Evolutionary conservation across 1,140 invertebrate genomes (phyloP).

Genomic region (Heterodera schachtii): DNA sequence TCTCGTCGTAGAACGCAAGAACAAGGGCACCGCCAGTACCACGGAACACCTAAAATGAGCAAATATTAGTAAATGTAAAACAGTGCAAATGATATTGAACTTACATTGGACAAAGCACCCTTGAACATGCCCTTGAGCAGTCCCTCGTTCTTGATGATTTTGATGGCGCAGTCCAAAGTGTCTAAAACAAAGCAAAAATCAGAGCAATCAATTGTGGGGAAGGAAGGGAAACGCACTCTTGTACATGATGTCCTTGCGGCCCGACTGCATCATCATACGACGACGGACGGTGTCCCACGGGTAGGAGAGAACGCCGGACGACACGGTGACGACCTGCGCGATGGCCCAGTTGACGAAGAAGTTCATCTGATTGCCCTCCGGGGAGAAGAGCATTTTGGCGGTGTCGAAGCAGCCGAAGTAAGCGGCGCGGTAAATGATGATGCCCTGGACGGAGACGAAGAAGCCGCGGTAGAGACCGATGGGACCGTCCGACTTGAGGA

Average conservation of each 20-base stretch:
- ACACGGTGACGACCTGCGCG: slow-evolving; percentile 69
- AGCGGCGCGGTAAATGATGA: slow-evolving; percentile 67
- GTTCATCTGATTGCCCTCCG: slow-evolving; percentile 66
- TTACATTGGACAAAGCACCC: slow-evolving; percentile 70
- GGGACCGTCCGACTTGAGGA: slow-evolving; percentile 66
- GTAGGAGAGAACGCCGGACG: slow-evolving; percentile 71
- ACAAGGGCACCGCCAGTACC: slow-evolving; percentile 69
- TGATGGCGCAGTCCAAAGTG: slow-evolving; percentile 69
- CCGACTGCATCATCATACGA: slow-evolving; percentile 72
- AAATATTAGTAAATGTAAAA: no score
- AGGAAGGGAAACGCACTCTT: slow-evolving; percentile 60
- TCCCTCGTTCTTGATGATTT: slow-evolving; percentile 71
- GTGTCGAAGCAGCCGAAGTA: slow-evolving; percentile 68
- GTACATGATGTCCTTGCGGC: slow-evolving; percentile 71
- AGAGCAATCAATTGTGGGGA: not conserved
- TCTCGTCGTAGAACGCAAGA: slow-evolving; percentile 69
- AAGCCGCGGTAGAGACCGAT: slow-evolving; percentile 67
- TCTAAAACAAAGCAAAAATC: slow-evolving; percentile 36
- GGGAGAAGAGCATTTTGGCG: slow-evolving; percentile 61
- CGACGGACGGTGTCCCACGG: slow-evolving; percentile 71
- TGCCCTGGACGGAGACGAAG: slow-evolving; percentile 67
- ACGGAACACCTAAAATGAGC: slow-evolving; percentile 56
- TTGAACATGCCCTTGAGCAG: slow-evolving; percentile 69
- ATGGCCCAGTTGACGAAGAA: slow-evolving; percentile 66
- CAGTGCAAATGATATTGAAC: not conserved